A percentile compares a stretch with the other conserved stretches of the same genome.
Conservation (phyloP, 2,113 vertebrate genomes). For the Arizona elegans region DNA sequence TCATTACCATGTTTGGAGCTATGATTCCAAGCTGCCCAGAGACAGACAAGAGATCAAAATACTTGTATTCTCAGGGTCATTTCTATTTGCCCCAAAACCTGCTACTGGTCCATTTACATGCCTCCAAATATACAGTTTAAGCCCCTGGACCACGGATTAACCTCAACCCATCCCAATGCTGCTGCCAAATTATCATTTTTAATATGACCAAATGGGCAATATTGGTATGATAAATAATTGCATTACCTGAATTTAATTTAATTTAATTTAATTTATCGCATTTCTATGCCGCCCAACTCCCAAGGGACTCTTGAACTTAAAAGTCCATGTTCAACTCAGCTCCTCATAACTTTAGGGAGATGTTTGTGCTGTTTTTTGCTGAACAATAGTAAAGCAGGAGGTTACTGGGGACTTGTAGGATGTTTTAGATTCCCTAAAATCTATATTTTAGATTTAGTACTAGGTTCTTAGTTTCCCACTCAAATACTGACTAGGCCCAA, state of each 20-base stretch:
- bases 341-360: background rate
- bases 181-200: background rate
- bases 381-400: background rate
- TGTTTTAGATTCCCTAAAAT: background rate
- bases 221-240: background rate
- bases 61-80: background rate
- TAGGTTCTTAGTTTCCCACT: background rate
- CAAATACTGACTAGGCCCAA: background rate
- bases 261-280: no score
- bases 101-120: background rate
- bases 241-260: background rate
- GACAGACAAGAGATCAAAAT: background rate
- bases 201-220: background rate
- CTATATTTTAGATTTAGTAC: background rate
- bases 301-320: background rate
- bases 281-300: no score
- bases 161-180: background rate
- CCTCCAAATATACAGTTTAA: background rate
- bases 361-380: background rate
- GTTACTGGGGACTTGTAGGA: background rate
- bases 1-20: background rate
- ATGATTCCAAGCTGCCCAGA: background rate
- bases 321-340: background rate
- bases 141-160: background rate
- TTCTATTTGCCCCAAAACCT: background rate